Evolutionary conservation across 2,113 vertebrate genomes (phyloP).

Genomic region (Hydropotes inermis): DNA sequence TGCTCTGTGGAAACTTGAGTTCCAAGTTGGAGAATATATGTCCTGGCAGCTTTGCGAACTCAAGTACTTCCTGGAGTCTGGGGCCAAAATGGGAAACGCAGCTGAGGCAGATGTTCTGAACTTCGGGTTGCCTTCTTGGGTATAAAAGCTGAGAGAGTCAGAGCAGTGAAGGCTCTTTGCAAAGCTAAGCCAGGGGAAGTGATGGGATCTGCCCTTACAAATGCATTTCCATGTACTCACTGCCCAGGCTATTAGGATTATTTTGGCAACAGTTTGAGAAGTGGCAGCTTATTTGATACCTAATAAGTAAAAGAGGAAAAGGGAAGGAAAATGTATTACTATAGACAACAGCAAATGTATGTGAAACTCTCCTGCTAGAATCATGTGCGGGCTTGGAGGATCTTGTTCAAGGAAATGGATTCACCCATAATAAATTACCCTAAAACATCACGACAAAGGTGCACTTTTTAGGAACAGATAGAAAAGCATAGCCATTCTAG

Average conservation of each 20-base stretch:
- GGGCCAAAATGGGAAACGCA: conserved; percentile 49
- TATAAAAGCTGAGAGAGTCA: background rate
- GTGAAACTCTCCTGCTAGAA: background rate
- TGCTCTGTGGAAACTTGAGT: conserved; percentile 73
- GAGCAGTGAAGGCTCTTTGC: background rate
- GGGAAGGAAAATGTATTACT: background rate
- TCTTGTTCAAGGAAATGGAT: background rate
- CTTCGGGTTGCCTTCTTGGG: background rate
- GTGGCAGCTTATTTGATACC: background rate
- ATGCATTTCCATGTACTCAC: background rate
- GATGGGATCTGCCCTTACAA: background rate
- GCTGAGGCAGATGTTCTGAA: conserved; percentile 40
- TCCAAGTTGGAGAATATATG: conserved; percentile 69
- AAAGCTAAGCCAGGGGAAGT: background rate
- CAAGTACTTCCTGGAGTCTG: conserved; percentile 30
- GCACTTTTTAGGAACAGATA: background rate
- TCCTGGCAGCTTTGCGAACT: conserved; percentile 52
- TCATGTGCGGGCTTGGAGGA: background rate
- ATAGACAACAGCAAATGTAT: background rate
- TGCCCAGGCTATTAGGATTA: background rate
- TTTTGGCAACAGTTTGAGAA: background rate
- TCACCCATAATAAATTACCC: background rate
- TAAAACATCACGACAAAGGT: background rate
- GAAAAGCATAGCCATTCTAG: background rate
- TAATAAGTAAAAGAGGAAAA: background rate